Conservation (phyloP, 1,140 invertebrate genomes). For the Thalassaphorura encarpata region DNA sequence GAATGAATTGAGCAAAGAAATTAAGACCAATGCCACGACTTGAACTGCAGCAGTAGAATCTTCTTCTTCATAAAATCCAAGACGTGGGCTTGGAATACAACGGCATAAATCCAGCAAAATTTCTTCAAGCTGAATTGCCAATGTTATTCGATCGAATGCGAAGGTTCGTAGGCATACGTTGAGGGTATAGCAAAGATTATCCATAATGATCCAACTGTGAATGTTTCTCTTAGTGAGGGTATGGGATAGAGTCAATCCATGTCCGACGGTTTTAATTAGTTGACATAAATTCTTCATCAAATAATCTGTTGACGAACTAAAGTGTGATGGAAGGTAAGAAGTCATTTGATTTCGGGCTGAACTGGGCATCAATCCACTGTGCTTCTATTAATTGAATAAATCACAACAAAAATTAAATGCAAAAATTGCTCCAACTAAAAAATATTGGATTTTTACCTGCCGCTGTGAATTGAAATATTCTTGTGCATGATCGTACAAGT, state of each 20-base stretch:
- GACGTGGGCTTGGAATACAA: background rate
- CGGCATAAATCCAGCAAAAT: constrained; percentile 23
- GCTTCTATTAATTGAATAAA: background rate
- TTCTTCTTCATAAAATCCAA: background rate
- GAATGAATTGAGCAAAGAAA: constrained; percentile 8
- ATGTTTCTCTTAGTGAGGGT: constrained; percentile 7
- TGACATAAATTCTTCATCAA: constrained; percentile 21
- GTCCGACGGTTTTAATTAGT: constrained; percentile 18
- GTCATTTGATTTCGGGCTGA: background rate
- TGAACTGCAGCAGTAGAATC: constrained; percentile 2
- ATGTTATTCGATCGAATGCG: constrained; percentile 13
- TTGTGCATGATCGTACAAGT: constrained; percentile 5
- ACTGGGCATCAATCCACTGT: background rate
- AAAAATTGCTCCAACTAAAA: constrained; percentile 6
- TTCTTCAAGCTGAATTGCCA: constrained; percentile 22
- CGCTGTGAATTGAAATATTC: constrained; percentile 1
- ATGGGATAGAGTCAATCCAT: constrained; percentile 15
- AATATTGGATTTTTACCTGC: background rate
- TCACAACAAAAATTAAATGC: background rate
- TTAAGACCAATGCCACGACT: background rate
- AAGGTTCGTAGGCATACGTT: constrained; percentile 14
- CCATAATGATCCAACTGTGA: constrained; percentile 20
- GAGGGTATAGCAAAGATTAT: constrained; percentile 12
- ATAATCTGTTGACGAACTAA: constrained; percentile 10
- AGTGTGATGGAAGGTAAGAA: too few relatives aligned